A percentile compares a stretch with the other conserved stretches of the same genome.
These are phyloP conservation scores for Halictus quadricinctus DNA, from an alignment of 2,888 invertebrate genomes.

Conservation along the genomic window DNA sequence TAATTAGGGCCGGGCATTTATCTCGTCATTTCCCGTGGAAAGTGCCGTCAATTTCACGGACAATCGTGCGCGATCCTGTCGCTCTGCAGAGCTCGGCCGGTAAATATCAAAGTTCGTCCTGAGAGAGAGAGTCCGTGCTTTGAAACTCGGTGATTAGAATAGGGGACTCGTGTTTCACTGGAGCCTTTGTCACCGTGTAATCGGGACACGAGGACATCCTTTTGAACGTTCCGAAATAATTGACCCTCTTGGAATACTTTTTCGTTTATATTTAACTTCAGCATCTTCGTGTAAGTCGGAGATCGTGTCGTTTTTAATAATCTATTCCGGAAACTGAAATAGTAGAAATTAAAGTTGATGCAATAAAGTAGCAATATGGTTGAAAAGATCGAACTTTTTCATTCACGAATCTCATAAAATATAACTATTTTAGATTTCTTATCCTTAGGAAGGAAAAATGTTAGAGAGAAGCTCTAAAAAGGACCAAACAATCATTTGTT, in stretches of 20 bases:
- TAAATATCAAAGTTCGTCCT: slow-evolving; percentile 49
- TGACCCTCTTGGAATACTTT: neutral
- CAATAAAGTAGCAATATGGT: neutral
- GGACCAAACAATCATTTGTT: too few species aligned
- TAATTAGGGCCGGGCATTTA: slow-evolving; percentile 31
- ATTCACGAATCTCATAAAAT: too few species aligned
- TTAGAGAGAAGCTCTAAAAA: too few species aligned
- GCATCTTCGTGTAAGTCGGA: neutral
- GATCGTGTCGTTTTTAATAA: neutral
- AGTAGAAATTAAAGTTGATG: neutral
- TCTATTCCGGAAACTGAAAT: neutral
- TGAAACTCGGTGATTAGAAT: neutral
- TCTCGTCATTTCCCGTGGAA: slow-evolving; percentile 40
- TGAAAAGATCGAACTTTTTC: neutral
- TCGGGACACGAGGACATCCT: neutral
- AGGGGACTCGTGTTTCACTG: neutral
- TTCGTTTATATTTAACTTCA: neutral
- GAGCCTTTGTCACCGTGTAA: neutral
- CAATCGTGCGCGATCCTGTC: slow-evolving; percentile 33
- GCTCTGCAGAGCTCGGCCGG: neutral
- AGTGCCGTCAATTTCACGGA: slow-evolving; percentile 31
- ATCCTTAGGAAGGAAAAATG: too few species aligned
- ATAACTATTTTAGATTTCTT: too few species aligned
- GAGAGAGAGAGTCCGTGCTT: neutral
- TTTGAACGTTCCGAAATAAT: neutral